These are phyloP conservation scores for Drosophila tsacasi DNA, from an alignment of 1,140 invertebrate genomes.

Conservation along the genomic window DNA sequence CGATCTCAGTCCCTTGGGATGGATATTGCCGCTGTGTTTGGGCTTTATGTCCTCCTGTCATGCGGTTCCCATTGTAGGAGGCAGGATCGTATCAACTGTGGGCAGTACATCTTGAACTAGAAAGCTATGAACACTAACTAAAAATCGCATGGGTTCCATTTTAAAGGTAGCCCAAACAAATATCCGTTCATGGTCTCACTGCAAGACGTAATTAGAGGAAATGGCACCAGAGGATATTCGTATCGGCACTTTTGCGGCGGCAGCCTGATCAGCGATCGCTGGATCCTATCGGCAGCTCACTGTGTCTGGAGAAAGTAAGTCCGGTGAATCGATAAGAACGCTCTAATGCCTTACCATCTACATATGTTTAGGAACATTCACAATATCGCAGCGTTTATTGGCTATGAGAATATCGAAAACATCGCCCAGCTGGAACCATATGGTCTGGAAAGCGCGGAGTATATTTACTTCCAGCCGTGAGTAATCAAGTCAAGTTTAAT, in stretches of 20 bases:
- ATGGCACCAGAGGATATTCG: constrained; percentile 2
- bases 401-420: constrained; percentile 66
- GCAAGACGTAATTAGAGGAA: constrained; percentile 50
- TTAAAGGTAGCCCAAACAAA: constrained; percentile 49
- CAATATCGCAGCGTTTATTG: constrained; percentile 68
- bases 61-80: constrained; percentile 65
- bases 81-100: constrained; percentile 62
- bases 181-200: constrained; percentile 79
- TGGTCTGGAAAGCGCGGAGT: constrained; percentile 64
- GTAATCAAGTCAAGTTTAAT: constrained; percentile 54
- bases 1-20: constrained; percentile 16
- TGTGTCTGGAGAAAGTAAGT: constrained; percentile 76
- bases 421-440: constrained; percentile 53
- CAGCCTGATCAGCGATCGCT: constrained; percentile 67
- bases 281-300: constrained; percentile 76
- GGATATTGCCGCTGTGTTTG: constrained; percentile 16
- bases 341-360: not conserved
- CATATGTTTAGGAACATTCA: constrained; percentile 53
- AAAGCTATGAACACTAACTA: constrained; percentile 9
- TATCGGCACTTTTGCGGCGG: constrained; percentile 77
- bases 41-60: constrained; percentile 1
- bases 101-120: constrained; percentile 47
- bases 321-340: not conserved
- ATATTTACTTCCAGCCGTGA: constrained; percentile 81
- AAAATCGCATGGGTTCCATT: constrained; percentile 3